Conservation (phyloP, 2,797 vertebrate species). For the Intellagama lesueurii region DNA sequence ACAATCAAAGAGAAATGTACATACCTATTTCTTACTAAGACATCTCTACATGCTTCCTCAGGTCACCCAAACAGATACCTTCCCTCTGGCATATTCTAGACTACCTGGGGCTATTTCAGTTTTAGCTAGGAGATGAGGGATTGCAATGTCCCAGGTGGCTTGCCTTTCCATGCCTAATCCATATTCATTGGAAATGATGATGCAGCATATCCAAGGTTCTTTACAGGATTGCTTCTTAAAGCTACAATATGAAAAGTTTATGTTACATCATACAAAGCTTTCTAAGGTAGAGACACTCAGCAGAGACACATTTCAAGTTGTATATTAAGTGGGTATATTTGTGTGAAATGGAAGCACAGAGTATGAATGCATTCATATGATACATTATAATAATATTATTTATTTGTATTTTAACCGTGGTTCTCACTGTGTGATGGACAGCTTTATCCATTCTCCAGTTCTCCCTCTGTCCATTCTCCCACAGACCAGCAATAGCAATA, state of each 20-base stretch:
- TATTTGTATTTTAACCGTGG: neutral
- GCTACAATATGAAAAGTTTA: constrained; percentile 25
- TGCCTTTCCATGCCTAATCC: neutral
- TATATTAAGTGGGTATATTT: too few relatives aligned
- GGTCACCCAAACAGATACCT: constrained; percentile 13
- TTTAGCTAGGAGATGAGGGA: neutral
- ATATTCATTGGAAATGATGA: neutral
- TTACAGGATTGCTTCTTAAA: constrained; percentile 27
- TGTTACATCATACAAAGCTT: constrained; percentile 19
- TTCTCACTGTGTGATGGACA: neutral
- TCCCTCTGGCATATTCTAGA: neutral
- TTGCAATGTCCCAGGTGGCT: neutral
- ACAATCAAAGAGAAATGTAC: constrained; percentile 32
- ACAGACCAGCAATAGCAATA: neutral
- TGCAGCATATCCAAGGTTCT: constrained; percentile 2
- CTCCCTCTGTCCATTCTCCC: too few relatives aligned
- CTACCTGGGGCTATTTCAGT: constrained; percentile 27
- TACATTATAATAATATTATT: neutral
- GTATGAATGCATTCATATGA: neutral
- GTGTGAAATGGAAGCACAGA: neutral
- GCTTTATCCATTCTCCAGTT: neutral
- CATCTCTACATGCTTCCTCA: constrained; percentile 24
- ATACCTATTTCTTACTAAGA: constrained; percentile 26
- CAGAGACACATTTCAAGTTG: neutral
- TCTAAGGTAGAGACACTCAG: neutral